These are phyloP conservation scores for Nesospiza acunhae DNA, from an alignment of 2,113 vertebrate species.

Conservation along the genomic window DNA sequence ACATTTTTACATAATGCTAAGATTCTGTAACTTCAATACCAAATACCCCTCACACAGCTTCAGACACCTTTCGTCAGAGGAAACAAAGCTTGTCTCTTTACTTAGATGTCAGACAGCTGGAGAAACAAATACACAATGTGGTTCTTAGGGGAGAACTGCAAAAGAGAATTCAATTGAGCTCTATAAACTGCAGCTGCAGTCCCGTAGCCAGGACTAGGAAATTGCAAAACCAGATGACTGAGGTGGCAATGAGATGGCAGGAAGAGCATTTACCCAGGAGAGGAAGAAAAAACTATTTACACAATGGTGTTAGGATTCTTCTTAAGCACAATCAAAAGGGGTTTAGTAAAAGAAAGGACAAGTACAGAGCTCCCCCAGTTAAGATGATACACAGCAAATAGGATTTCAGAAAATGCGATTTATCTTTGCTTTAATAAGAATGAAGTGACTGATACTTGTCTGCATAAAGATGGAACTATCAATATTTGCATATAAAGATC, in stretches of 20 bases:
- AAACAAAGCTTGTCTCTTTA: not conserved
- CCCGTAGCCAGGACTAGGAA: not conserved
- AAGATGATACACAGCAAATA: not conserved
- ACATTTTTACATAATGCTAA: not conserved
- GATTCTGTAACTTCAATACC: not conserved
- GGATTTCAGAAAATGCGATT: not conserved
- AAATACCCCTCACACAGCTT: not conserved
- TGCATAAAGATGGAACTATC: not conserved
- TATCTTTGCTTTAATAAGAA: not conserved
- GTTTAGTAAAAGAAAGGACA: not conserved
- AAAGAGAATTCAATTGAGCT: not conserved
- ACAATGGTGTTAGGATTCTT: not conserved
- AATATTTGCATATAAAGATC: not conserved
- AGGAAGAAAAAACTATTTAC: not conserved
- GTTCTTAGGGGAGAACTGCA: not conserved
- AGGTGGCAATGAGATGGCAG: constrained; percentile 1
- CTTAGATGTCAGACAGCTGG: not conserved
- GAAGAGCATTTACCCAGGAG: not conserved
- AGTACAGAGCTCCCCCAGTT: not conserved
- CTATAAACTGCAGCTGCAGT: not conserved
- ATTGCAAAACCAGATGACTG: not conserved
- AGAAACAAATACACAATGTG: not conserved
- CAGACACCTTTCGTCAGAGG: not conserved
- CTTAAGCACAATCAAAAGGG: not conserved
- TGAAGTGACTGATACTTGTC: not conserved